Evolutionary conservation across 2,888 invertebrate genomes (phyloP).

Genomic region (Ichneumoninae sp.): DNA sequence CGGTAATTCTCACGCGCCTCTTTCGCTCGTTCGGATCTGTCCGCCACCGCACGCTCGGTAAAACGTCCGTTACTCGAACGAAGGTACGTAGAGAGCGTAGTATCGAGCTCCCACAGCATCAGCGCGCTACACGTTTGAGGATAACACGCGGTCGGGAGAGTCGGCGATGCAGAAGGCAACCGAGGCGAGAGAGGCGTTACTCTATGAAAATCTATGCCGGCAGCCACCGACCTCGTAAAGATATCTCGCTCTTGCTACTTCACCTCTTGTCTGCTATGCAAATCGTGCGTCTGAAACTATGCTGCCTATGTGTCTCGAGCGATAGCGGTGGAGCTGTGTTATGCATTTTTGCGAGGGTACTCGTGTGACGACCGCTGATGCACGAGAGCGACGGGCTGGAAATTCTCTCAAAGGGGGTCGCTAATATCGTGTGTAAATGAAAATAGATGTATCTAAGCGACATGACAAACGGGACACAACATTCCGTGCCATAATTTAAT

Average conservation of each 20-base stretch:
- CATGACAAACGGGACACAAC: constrained; percentile 30
- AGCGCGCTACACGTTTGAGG: constrained; percentile 6
- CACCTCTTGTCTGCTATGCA: constrained; percentile 62
- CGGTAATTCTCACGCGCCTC: constrained; percentile 67
- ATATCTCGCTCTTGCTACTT: constrained; percentile 50
- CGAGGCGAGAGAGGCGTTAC: constrained; percentile 60
- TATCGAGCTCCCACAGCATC: constrained; percentile 59
- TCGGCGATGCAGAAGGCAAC: constrained; percentile 55
- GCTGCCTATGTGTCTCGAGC: constrained; percentile 39
- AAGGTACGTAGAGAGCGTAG: constrained; percentile 39
- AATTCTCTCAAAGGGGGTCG: constrained; percentile 59
- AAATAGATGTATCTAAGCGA: constrained; percentile 55
- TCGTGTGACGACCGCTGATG: constrained; percentile 27
- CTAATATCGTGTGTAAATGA: constrained; percentile 44
- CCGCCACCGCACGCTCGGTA: constrained; percentile 58
- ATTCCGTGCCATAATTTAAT: constrained; percentile 27
- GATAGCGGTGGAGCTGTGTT: constrained; percentile 40
- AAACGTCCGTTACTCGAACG: constrained; percentile 67
- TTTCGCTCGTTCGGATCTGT: constrained; percentile 43
- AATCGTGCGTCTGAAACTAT: constrained; percentile 52
- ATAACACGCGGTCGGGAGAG: constrained; percentile 45
- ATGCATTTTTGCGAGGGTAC: constrained; percentile 8
- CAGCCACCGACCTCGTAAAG: constrained; percentile 65
- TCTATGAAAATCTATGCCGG: constrained; percentile 63
- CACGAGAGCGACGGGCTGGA: constrained; percentile 54